Conservation (phyloP, 2,888 invertebrate genomes). For the Podabrus alpinus region DNA sequence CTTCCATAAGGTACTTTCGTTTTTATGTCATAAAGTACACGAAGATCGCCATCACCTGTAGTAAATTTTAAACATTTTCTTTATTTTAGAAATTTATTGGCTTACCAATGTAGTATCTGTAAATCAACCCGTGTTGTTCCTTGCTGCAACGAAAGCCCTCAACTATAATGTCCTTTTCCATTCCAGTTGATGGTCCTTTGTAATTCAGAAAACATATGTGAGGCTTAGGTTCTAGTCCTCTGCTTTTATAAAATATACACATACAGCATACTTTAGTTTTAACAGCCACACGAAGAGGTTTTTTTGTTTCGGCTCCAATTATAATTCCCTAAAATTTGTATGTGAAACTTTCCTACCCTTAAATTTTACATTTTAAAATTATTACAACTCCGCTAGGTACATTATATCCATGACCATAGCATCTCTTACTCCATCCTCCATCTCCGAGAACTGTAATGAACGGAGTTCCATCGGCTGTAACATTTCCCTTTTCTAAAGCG, state of each 20-base stretch:
- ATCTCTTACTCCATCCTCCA: background rate
- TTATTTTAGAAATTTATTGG: background rate
- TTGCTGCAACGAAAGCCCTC: background rate
- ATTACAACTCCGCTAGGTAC: background rate
- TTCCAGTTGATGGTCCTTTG: background rate
- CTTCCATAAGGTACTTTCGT: slow-evolving; percentile 9
- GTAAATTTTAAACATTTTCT: background rate
- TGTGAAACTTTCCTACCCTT: background rate
- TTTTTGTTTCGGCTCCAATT: background rate
- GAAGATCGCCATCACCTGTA: slow-evolving; percentile 5
- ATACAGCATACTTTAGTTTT: background rate
- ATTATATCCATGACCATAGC: background rate
- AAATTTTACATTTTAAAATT: background rate
- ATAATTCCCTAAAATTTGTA: background rate
- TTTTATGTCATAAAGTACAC: background rate
- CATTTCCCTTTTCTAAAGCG: background rate
- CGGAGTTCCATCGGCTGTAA: background rate
- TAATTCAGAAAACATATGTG: background rate
- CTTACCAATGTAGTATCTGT: background rate
- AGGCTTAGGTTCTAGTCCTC: background rate
- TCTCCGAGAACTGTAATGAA: background rate
- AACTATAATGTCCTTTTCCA: background rate
- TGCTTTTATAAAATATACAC: background rate
- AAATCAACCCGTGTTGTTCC: background rate
- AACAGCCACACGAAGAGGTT: background rate